These are phyloP conservation scores for Macrosteles quadrilineatus DNA, from an alignment of 1,140 invertebrate species.

Conservation along the genomic window DNA sequence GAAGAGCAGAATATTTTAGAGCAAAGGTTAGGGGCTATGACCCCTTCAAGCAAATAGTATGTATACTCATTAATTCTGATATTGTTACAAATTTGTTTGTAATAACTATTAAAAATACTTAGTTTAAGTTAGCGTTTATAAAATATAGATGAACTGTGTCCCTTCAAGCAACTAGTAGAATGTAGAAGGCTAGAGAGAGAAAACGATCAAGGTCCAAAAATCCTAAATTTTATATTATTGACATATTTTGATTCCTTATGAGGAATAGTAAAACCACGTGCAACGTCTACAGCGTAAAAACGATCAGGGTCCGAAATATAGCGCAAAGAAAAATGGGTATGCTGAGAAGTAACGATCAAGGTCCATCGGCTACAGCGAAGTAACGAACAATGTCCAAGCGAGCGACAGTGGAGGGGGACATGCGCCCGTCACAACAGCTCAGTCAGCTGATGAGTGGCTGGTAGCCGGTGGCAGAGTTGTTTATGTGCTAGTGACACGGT, in stretches of 20 bases:
- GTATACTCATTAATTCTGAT: too few relatives aligned
- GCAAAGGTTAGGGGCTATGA: too few relatives aligned
- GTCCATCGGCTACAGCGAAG: neutral
- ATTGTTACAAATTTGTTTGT: too few relatives aligned
- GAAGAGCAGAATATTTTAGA: too few relatives aligned
- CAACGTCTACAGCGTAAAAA: neutral
- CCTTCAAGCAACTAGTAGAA: too few relatives aligned
- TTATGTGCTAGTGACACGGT: neutral
- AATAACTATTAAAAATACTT: too few relatives aligned
- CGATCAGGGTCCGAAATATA: neutral
- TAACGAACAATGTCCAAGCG: neutral
- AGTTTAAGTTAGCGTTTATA: too few relatives aligned
- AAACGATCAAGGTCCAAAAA: slow-evolving; percentile 21
- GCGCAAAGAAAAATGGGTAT: neutral
- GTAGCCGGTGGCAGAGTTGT: neutral
- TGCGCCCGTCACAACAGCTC: neutral
- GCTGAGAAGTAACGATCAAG: slow-evolving; percentile 6
- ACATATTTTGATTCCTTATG: neutral
- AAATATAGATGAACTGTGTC: too few relatives aligned
- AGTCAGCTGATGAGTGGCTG: neutral
- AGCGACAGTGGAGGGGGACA: neutral
- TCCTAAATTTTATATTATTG: neutral
- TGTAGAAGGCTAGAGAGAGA: neutral
- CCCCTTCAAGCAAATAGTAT: too few relatives aligned
- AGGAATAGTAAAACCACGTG: neutral